phyloP scores from a whole-genome alignment of 2,797 vertebrate species.

The Heterohyrax brucei region DNA sequence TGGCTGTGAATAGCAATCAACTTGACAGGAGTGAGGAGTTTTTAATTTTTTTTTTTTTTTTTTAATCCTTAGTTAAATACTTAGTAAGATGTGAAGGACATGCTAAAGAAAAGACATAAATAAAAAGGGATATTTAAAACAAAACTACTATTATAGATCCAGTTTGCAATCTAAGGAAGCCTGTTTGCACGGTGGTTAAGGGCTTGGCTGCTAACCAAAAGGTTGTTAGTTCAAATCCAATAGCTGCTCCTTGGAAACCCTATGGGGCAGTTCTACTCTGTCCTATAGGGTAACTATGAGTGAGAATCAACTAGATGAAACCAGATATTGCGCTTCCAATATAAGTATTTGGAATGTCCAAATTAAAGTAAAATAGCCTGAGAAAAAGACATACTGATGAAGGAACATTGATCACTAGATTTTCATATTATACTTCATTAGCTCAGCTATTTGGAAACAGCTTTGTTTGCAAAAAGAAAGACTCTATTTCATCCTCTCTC shows the following conservation, averaged over 20 bases:
- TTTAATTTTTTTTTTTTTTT: too few relatives aligned
- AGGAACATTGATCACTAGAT: not conserved
- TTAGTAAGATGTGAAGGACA: not conserved
- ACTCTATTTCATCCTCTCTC: not conserved
- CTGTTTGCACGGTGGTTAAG: too few relatives aligned
- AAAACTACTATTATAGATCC: not conserved
- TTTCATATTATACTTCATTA: not conserved
- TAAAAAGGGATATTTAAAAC: not conserved
- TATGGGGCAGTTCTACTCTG: too few relatives aligned
- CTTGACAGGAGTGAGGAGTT: too few relatives aligned
- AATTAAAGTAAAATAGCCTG: not conserved
- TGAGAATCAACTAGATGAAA: too few relatives aligned
- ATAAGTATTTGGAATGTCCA: not conserved
- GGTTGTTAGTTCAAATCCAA: too few relatives aligned
- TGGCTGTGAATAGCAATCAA: too few relatives aligned
- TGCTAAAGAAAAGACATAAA: conserved; percentile 6
- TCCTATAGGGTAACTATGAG: too few relatives aligned
- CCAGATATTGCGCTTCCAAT: not conserved
- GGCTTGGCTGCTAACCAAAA: too few relatives aligned
- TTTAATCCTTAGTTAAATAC: not conserved
- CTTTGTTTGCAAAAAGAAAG: not conserved
- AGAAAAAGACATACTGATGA: not conserved
- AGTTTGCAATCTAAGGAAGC: not conserved
- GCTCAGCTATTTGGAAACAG: not conserved
- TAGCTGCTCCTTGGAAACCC: too few relatives aligned